phyloP scores from a whole-genome alignment of 2,888 invertebrate genomes.

The Cantharis rufa region DNA sequence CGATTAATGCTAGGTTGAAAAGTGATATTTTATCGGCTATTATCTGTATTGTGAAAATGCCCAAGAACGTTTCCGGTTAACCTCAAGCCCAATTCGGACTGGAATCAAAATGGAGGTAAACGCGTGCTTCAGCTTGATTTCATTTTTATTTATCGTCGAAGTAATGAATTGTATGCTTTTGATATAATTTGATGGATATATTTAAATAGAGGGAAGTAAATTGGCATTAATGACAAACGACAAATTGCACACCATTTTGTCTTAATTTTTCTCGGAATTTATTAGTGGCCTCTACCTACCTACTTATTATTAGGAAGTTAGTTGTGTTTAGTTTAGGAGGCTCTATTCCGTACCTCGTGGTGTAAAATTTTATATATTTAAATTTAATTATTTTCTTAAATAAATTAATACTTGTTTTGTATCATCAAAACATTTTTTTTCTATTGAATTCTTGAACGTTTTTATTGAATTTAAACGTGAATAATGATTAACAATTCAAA shows the following conservation, averaged over 20 bases:
- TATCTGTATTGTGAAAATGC: conserved; percentile 16
- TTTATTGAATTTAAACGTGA: too few species aligned
- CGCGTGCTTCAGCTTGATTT: conserved; percentile 49
- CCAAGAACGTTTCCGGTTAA: conserved; percentile 53
- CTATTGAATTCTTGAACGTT: background rate
- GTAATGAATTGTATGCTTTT: background rate
- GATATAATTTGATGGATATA: background rate
- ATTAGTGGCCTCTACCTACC: background rate
- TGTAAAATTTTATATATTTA: background rate
- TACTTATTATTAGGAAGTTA: background rate
- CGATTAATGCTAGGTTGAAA: conserved; percentile 19
- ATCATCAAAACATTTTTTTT: background rate
- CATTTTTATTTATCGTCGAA: conserved; percentile 4
- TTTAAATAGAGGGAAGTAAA: background rate
- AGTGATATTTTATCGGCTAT: conserved; percentile 1
- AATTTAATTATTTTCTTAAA: background rate
- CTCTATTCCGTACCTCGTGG: background rate
- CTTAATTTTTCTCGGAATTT: background rate
- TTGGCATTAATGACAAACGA: background rate
- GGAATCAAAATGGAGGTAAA: conserved; percentile 56
- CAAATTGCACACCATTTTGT: background rate
- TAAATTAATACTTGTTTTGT: background rate
- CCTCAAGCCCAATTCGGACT: conserved; percentile 51
- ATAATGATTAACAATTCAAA: background rate
- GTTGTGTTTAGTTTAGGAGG: background rate